These are phyloP conservation scores for Siniperca knerii DNA, from an alignment of 2,113 vertebrate species.

Conservation along the genomic window DNA sequence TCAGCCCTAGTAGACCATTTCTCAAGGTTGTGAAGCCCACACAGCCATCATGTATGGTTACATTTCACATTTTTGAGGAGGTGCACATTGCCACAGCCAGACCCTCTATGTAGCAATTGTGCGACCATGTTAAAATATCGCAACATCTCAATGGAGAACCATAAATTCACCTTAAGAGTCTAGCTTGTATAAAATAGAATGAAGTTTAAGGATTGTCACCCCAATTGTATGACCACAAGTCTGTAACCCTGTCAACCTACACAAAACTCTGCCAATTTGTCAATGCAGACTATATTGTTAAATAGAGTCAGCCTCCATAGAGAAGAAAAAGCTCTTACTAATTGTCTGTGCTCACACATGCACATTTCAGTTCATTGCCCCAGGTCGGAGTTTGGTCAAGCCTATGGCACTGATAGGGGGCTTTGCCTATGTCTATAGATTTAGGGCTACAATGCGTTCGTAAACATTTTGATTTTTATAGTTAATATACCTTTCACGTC, in stretches of 20 bases:
- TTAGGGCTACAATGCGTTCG: background rate
- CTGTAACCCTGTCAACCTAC: background rate
- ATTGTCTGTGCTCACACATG: background rate
- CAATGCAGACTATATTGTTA: background rate
- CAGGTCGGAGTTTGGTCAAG: background rate
- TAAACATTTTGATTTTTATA: background rate
- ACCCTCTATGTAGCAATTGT: background rate
- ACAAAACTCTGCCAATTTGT: background rate
- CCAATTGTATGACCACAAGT: background rate
- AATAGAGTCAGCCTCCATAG: background rate
- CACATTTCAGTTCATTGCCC: background rate
- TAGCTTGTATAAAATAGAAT: background rate
- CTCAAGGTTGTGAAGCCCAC: background rate
- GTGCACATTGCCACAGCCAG: background rate
- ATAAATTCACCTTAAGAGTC: background rate
- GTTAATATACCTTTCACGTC: slow-evolving; percentile 15
- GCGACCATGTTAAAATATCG: background rate
- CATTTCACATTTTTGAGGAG: background rate
- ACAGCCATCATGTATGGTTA: background rate
- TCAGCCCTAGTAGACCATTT: background rate
- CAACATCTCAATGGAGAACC: background rate
- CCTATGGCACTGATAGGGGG: background rate
- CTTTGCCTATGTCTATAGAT: background rate
- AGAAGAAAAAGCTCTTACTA: background rate
- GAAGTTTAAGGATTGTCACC: background rate